These are phyloP conservation scores for Burhinus bistriatus DNA, from an alignment of 2,113 vertebrate genomes.

Conservation along the genomic window DNA sequence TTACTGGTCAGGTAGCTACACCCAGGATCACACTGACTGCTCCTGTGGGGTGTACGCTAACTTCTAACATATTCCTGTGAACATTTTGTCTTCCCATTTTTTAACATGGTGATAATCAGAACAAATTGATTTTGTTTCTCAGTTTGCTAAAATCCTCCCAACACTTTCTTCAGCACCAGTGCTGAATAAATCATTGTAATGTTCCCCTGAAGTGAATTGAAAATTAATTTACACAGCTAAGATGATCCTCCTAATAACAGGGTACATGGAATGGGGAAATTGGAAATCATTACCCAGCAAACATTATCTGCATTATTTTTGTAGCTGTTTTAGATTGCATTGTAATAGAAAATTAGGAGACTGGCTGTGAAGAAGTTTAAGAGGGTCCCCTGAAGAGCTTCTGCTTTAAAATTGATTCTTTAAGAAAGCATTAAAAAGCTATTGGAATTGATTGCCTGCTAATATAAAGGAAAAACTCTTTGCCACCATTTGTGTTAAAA, in stretches of 20 bases:
- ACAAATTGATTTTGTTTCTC: constrained; percentile 85
- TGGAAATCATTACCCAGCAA: constrained; percentile 91
- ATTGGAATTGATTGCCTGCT: constrained; percentile 89
- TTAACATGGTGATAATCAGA: constrained; percentile 70
- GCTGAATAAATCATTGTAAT: constrained; percentile 89
- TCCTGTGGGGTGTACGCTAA: not conserved
- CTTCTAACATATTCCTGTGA: not conserved
- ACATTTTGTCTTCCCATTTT: constrained; percentile 19
- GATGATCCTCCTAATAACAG: constrained; percentile 89
- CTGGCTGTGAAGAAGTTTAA: constrained; percentile 79
- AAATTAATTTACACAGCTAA: constrained; percentile 90
- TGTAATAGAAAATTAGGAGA: constrained; percentile 84
- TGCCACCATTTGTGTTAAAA: constrained; percentile 82
- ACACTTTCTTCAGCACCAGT: constrained; percentile 74
- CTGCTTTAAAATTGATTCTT: constrained; percentile 85
- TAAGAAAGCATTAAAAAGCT: constrained; percentile 88
- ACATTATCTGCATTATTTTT: constrained; percentile 92
- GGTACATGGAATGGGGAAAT: constrained; percentile 85
- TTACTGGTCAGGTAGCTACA: not conserved
- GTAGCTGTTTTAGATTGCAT: constrained; percentile 81
- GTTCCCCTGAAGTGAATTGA: constrained; percentile 89
- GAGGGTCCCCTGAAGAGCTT: constrained; percentile 80
- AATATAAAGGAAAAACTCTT: constrained; percentile 84
- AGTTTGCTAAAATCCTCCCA: constrained; percentile 79
- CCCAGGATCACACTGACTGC: not conserved